These are phyloP conservation scores for Drosophila bocki DNA, from an alignment of 1,140 invertebrate genomes.

Conservation along the genomic window DNA sequence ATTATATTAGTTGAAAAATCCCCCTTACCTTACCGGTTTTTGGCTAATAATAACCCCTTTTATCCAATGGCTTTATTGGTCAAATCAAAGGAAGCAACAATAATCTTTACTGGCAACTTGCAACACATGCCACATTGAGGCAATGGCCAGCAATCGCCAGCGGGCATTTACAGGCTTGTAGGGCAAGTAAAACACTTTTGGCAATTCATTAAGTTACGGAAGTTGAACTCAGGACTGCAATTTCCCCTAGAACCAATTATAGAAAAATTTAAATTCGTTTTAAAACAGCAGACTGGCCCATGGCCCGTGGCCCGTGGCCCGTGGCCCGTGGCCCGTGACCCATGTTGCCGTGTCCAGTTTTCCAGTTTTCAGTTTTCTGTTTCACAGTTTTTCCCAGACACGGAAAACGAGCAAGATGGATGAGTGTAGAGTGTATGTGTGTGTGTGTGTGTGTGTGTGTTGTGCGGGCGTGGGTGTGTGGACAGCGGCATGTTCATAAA, in stretches of 20 bases:
- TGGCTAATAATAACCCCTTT: background rate
- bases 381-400: conserved; percentile 34
- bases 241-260: conserved; percentile 85
- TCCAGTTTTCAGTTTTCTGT: conserved; percentile 16
- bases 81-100: conserved; percentile 18
- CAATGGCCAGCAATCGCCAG: conserved; percentile 51
- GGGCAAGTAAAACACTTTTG: conserved; percentile 82
- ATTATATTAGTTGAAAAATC: background rate
- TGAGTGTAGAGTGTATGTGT: conserved; percentile 68
- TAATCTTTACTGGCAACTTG: background rate
- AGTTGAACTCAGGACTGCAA: conserved; percentile 85
- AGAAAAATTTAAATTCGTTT: conserved; percentile 85
- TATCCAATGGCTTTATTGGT: background rate
- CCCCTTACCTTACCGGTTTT: background rate
- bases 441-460: conserved; percentile 56
- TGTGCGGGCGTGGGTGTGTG: conserved; percentile 65
- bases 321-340: conserved; percentile 46
- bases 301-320: conserved; percentile 41
- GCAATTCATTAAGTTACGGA: conserved; percentile 85
- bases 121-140: conserved; percentile 13
- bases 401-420: conserved; percentile 57
- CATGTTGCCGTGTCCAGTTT: conserved; percentile 24
- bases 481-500: conserved; percentile 85
- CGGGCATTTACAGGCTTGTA: conserved; percentile 67
- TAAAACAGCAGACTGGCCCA: conserved; percentile 67